Evolutionary conservation across 2,888 invertebrate species (phyloP), one percentile per base, ranked within the genome.

Genomic region (Plusia festucae): DNA sequence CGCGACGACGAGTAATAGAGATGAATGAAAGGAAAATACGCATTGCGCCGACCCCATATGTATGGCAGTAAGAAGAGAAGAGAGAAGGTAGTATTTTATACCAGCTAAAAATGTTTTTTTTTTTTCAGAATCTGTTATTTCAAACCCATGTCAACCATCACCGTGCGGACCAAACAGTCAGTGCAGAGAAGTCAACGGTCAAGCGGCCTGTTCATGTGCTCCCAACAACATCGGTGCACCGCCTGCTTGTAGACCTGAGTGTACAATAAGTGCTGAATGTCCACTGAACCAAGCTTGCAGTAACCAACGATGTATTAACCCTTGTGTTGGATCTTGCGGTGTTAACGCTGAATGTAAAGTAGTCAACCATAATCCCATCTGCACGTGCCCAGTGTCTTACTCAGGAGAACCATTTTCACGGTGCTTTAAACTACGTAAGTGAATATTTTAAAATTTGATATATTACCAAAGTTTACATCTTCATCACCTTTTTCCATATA

Each of bases 281-380:
- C 91, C 96, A 0, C 92, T 96, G n/a, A 96, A 96, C 80, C 95
- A 96, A 86, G 97, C 97, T 7, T 97, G 97, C 78, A 95, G 96
- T 58, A 96, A 96, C 82, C 97, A 97, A 82, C 96, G 96, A 78
- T 97, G 97, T 84, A 86, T 93, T 44, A 96, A 97, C 87, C 97
- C 97, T n/a, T 97, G 97, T 84, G 95, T 96, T 9, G 97, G 97
- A 68, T 96, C 97, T 24, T 97, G 97, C 85, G 97, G 97, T 15
- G 93, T 96, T 56, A 96, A 96, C 85, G 96, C 97, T 8, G 94
- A 96, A 63, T 98, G 98, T 84, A 96, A 96, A 91, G 97, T 97
- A n/a, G 96, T 97, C 5, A 97, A 97, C 82, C 97, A 98, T 83
- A 96, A 96, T 82, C 97, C 97, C 9, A 96, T 97, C 78, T 98